Evolutionary conservation across 1,140 invertebrate species (phyloP), one percentile per base, ranked within the genome.

Genomic region (Diorhabda elongata): DNA sequence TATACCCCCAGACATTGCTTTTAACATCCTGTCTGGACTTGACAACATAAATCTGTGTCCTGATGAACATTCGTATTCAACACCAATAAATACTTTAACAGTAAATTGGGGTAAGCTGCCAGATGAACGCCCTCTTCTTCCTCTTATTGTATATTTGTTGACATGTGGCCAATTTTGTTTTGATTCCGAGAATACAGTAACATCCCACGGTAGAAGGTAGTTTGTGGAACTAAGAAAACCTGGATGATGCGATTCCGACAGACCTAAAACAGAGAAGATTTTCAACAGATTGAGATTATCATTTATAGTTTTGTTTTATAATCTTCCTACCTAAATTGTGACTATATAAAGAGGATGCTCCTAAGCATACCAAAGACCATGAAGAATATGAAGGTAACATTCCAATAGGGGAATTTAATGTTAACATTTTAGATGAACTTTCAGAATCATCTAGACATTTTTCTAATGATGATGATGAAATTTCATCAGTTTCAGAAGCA

Each of bases 1-100:
- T 67, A 90, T 86, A 7, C 90, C 91, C 3, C 85, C 87, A 59
- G 89, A 87, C 2, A 89, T 87, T 2, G 92, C 90, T 76, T 92
- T 91, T 9, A 97, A 82, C 42, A 97, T 88, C 77, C 91, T 92
- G 74, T 97, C 94, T 26, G 95, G 93, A 2, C 89, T 89, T 9
- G 93, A 91, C 78, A 94, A 91, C 89, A 98, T 97, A 82, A 99
- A 71, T 69, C 73, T 69, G 82, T 99, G 97, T 2, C 97, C 97
- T 58, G 93, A 81, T 0, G 93, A 91, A 84, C 98, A 99, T 83
- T 99, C 97, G 80, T 98, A 99, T 78, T 99, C 97, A 73, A 96
- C 90, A 2, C 97, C 97, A 69, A 99, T 89, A 79, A 97, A 99
- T 69, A 98, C 92, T 82, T 98, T 96, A 2, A 97, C 92, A 6